Evolutionary conservation across 1,140 invertebrate genomes (phyloP), one percentile per base, ranked within the genome.

Genomic region (Prorops nasuta): DNA sequence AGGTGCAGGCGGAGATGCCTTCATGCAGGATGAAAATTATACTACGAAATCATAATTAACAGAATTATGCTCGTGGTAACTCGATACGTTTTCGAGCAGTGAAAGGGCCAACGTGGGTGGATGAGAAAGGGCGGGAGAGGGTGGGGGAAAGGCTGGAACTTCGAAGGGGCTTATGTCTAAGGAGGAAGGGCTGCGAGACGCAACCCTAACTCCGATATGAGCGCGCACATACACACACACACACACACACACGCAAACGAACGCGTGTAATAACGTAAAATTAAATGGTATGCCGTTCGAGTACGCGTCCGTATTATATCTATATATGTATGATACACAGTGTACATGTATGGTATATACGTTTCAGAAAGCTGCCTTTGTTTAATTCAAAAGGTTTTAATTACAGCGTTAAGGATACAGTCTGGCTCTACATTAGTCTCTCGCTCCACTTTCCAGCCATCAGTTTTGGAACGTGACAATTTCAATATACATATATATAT

Each of bases 1-100:
- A n/a, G n/a, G n/a, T n/a, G n/a, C n/a, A n/a, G n/a, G n/a, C n/a
- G n/a, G n/a, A n/a, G n/a, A n/a, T n/a, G n/a, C n/a, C n/a, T 46
- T 22, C 35, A 34, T 36, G 15, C 41, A 4, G 31, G 39, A 39
- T 54, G 55, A 69, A 63, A 72, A 72, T 69, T 63, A 65, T 71
- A 63, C 54, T 72, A 58, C 62, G 63, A 71, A 72, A 73, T 74
- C 66, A 71, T 75, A 74, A 75, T 75, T 73, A 75, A 75, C 69
- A 66, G 69, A 75, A 75, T 75, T 69, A 71, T 67, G 60, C 51
- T 37, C 45, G 36, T 49, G 58, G 67, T 68, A 71, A 71, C 67
- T 58, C 62, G 67, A 71, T 71, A 71, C 60, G 56, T 67, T 66
- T 51, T 49, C 48, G 58, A 50, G 49, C 49, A 43, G 15, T n/a